Evolutionary conservation across 1,140 invertebrate species (phyloP).

Genomic region (Macrobrachium rosenbergii): DNA sequence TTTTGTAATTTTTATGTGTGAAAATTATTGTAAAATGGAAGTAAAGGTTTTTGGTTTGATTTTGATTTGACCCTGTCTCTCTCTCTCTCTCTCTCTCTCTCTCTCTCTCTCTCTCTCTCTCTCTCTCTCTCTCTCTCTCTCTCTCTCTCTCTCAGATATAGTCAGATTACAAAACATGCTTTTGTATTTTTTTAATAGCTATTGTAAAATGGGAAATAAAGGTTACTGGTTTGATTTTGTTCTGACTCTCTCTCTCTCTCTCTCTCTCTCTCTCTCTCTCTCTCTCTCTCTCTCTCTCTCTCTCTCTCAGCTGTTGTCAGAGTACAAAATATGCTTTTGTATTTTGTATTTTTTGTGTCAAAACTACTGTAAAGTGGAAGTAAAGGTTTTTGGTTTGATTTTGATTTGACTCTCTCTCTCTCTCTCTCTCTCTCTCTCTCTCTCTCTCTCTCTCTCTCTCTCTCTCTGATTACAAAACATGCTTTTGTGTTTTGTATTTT

Average conservation of each 20-base stretch:
- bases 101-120: constrained; percentile 13
- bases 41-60: background rate
- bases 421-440: background rate
- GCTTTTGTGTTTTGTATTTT: too few species aligned
- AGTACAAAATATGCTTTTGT: too few species aligned
- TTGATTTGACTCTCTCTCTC: background rate
- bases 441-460: constrained; percentile 15
- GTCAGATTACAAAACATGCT: background rate
- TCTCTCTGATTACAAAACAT: too few species aligned
- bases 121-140: constrained; percentile 29
- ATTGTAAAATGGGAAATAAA: too few species aligned
- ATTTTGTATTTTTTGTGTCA: background rate
- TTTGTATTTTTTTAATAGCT: too few species aligned
- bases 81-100: background rate
- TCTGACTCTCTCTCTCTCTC: too few species aligned
- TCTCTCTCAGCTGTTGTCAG: background rate
- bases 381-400: background rate
- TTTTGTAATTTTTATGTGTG: too few species aligned
- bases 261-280: background rate
- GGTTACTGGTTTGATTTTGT: too few species aligned
- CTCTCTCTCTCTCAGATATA: background rate
- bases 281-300: background rate
- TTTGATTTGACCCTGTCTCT: background rate
- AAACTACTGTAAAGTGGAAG: background rate
- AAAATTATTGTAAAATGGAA: background rate